Base-by-base conservation (phyloP, 2,888 invertebrate genomes). In the Microctonus brassicae region DNA sequence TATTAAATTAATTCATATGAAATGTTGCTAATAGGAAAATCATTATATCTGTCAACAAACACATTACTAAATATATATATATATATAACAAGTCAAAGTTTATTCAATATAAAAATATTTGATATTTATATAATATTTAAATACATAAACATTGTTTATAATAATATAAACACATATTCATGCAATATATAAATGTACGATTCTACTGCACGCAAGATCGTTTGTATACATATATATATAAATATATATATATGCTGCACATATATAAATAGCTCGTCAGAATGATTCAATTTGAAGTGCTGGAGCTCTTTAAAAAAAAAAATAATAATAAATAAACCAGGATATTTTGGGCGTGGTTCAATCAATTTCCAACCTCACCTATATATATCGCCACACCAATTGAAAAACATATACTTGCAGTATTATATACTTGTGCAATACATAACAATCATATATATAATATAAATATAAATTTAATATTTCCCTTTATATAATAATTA, bases 261-360 rank as follows among this genome's bases (percentile, higher is more conserved):
- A 17, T 47, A 47, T 2, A 47, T 47, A 20, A 17, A 47, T 17
- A 47, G n/a, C 17, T 4, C 47, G 47, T 6, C 17, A 17, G 7
- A 47, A 47, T 47, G 17, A 47, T 47, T 47, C 47, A 47, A 47
- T 47, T 55, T n/a, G 26, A 4, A 1, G 24, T 22, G 20, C 24
- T n/a, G n/a, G 11, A 42, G 42, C 6, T n/a, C 10, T 11, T 1
- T n/a, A 58, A 33, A 33, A 58, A n/a, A 55, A 29, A 58, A n/a
- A 33, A 53, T 53, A 53, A 17, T 9, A 6, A 53, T 53, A 55
- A 29, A 58, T 33, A 58, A n/a, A 20, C 11, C 26, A 24, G 4
- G 6, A 33, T n/a, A 58, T n/a, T 58, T 53, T 75, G 63, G 75
- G 75, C 75, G 75, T 75, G 73, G 75, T 61, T 66, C 65, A 65